Evolutionary conservation across 2,113 vertebrate genomes (phyloP).

Genomic region (Apteryx owenii): DNA sequence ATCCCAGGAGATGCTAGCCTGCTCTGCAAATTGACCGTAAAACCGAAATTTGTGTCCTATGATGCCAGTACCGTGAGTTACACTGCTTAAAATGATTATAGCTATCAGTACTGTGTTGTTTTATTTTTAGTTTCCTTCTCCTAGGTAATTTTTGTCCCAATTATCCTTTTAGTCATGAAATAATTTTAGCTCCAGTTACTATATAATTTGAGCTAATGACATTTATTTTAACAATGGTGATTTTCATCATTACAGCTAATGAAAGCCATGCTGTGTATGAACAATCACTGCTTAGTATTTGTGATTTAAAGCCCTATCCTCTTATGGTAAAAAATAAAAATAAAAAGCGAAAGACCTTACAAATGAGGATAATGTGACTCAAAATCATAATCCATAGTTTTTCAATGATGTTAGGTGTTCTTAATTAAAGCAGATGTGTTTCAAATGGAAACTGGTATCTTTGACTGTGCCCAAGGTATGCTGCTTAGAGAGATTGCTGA

Average conservation of each 20-base stretch:
- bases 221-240: slow-evolving; percentile 64
- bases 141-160: slow-evolving; percentile 46
- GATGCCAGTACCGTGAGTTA: neutral
- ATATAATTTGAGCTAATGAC: slow-evolving; percentile 53
- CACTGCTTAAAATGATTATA: slow-evolving; percentile 20
- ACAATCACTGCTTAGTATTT: neutral
- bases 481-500: slow-evolving; percentile 50
- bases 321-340: slow-evolving; percentile 1
- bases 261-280: slow-evolving; percentile 20
- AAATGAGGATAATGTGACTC: slow-evolving; percentile 11
- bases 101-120: slow-evolving; percentile 28
- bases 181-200: slow-evolving; percentile 60
- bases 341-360: neutral
- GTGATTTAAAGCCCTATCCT: slow-evolving; percentile 5
- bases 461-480: neutral
- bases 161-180: slow-evolving; percentile 51
- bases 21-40: slow-evolving; percentile 35
- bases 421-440: slow-evolving; percentile 63
- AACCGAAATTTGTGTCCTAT: neutral
- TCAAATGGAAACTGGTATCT: slow-evolving; percentile 36
- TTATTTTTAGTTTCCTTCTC: slow-evolving; percentile 54
- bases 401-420: slow-evolving; percentile 27
- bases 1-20: neutral
- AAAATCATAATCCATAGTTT: slow-evolving; percentile 18
- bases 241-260: slow-evolving; percentile 63